These are phyloP conservation scores for Latrodectus hesperus DNA, from an alignment of 2,888 invertebrate genomes.

Conservation along the genomic window DNA sequence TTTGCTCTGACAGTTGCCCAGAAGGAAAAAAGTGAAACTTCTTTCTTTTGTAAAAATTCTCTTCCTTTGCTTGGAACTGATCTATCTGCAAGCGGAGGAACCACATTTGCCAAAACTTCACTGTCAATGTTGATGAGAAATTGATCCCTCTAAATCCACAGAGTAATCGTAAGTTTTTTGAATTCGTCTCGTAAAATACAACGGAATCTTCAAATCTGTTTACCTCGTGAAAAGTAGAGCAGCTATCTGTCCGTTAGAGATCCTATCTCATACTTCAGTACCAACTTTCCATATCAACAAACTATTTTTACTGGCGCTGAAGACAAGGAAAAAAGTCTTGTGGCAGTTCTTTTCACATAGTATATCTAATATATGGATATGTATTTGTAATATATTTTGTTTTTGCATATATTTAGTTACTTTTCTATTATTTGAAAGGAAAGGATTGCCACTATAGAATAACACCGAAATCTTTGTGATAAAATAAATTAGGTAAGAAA, in stretches of 20 bases:
- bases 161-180: slow-evolving; percentile 67
- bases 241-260: slow-evolving; percentile 52
- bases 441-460: too few species aligned
- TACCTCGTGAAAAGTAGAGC: slow-evolving; percentile 52
- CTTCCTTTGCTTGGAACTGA: slow-evolving; percentile 36
- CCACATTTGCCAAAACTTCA: slow-evolving; percentile 63
- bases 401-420: too few species aligned
- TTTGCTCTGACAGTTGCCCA: slow-evolving; percentile 54
- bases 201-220: slow-evolving; percentile 68
- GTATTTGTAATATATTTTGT: too few species aligned
- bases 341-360: neutral
- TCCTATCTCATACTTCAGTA: slow-evolving; percentile 48
- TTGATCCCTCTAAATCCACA: slow-evolving; percentile 65
- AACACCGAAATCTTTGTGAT: too few species aligned
- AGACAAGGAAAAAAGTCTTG: slow-evolving; percentile 5
- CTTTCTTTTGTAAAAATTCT: slow-evolving; percentile 49
- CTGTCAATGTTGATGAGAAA: slow-evolving; percentile 69
- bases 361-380: too few species aligned
- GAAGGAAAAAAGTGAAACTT: slow-evolving; percentile 48
- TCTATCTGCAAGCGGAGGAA: slow-evolving; percentile 55
- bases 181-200: slow-evolving; percentile 65
- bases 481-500: too few species aligned
- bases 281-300: slow-evolving; percentile 55
- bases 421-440: too few species aligned
- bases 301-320: slow-evolving; percentile 51